Conservation (phyloP, 2,888 invertebrate species). For the Lepidonotus clava region DNA sequence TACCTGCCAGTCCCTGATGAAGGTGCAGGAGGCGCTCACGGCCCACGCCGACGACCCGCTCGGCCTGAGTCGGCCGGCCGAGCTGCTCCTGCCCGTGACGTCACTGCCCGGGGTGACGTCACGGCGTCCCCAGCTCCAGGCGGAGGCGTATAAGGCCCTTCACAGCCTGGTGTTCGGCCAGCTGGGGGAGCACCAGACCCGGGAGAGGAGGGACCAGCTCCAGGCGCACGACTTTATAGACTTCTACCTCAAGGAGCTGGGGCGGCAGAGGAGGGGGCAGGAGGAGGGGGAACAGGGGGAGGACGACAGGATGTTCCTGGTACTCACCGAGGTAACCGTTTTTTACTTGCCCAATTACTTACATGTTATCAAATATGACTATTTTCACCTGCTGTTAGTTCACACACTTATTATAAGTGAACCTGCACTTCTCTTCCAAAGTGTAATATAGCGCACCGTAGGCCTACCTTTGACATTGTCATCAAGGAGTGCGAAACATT, state of each 20-base stretch:
- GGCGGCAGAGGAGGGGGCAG: neutral
- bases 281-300: neutral
- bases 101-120: neutral
- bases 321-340: neutral
- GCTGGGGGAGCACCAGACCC: conserved; percentile 23
- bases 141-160: neutral
- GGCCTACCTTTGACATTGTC: no score
- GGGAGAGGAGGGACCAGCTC: conserved; percentile 1
- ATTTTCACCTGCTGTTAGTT: no score
- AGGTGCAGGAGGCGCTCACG: neutral
- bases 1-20: no score
- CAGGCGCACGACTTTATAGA: conserved; percentile 7
- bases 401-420: no score
- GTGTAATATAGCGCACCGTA: no score
- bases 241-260: neutral
- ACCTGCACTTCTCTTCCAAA: no score
- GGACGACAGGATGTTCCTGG: neutral
- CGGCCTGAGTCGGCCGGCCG: no score
- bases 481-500: no score
- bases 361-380: no score
- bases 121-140: neutral
- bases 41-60: neutral
- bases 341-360: neutral
- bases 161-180: neutral
- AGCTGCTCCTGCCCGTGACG: no score